These are phyloP conservation scores for Hypotaenidia philippensis DNA, from an alignment of 2,797 vertebrate genomes.

Conservation along the genomic window DNA sequence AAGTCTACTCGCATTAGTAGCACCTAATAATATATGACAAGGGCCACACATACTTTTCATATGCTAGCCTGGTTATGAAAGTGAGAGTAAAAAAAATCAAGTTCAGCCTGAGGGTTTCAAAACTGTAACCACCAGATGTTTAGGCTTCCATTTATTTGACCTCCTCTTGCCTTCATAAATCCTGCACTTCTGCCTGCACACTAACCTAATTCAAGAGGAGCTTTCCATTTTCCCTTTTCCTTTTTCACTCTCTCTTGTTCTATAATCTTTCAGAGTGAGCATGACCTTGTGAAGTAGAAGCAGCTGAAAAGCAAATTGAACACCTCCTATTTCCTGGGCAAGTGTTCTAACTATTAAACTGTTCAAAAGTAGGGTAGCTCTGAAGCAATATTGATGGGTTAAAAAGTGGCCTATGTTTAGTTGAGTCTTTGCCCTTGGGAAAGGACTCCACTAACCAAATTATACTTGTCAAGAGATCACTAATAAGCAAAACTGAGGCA, in stretches of 20 bases:
- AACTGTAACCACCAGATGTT: background rate
- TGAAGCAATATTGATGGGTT: background rate
- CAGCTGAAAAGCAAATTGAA: slow-evolving; percentile 6
- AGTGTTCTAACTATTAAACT: background rate
- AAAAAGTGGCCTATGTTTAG: background rate
- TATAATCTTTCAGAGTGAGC: background rate
- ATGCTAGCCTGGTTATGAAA: background rate
- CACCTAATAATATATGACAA: background rate
- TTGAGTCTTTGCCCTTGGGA: background rate
- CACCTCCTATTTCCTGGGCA: background rate
- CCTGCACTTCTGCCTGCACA: background rate
- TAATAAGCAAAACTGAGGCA: background rate
- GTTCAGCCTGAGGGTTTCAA: background rate
- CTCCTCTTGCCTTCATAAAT: background rate
- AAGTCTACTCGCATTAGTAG: background rate
- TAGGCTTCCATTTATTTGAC: background rate
- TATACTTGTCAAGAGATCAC: background rate
- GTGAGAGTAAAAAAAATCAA: background rate
- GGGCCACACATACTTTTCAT: background rate
- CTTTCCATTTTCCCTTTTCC: background rate
- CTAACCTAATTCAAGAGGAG: background rate
- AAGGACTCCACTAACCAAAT: background rate
- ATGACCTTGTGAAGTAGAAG: background rate
- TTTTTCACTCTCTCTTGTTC: background rate
- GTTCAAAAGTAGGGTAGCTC: background rate